Base-by-base conservation (phyloP, 2,888 invertebrate species). In the Girardia tigrina region DNA sequence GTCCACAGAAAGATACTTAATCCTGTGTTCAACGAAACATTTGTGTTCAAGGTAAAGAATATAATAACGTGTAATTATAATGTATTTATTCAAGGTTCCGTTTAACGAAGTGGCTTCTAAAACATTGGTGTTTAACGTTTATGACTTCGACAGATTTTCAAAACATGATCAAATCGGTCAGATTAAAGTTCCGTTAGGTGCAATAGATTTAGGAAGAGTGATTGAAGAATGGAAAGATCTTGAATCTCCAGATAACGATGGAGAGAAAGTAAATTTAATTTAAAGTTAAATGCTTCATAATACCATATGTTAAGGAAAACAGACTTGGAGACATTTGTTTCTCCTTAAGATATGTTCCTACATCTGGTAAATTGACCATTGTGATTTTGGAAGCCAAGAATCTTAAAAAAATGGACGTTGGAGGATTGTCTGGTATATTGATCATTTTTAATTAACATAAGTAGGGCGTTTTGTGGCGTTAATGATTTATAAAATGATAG, bases 111-210 rank as follows among this genome's bases (percentile, higher is more conserved):
- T 97, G 78, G 94, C 75, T 12, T 27, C 92, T 86, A 98, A 98
- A 87, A 98, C 97, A 12, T 88, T 99, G 81, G 93, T 94, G 79
- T 97, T 99, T 86, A 95, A 97, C 80, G 93, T 98, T 83, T 98
- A 95, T 87, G 98, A 98, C 87, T 98, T 98, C 86, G 98, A 99
- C 87, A 90, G 98, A 80, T 99, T 99, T 88, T 97, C 95, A 79
- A 98, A 99, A 86, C 98, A 99, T 87, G 98, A 99, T 87, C 95
- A 97, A 87, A 98, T 98, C 82, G 98, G 98, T 79, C 97, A 97
- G 86, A 94, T 98, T 80, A 92, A 95, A 86, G 91, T 98, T 79
- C 94, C 98, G 28, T 87, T 98, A 78, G 97, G 95, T 86, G 92
- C 93, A 83, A 90, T 98, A 80, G 98, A 98, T 86, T 88, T 98